Conservation (phyloP, 2,888 invertebrate genomes). For the Acronicta alni region DNA sequence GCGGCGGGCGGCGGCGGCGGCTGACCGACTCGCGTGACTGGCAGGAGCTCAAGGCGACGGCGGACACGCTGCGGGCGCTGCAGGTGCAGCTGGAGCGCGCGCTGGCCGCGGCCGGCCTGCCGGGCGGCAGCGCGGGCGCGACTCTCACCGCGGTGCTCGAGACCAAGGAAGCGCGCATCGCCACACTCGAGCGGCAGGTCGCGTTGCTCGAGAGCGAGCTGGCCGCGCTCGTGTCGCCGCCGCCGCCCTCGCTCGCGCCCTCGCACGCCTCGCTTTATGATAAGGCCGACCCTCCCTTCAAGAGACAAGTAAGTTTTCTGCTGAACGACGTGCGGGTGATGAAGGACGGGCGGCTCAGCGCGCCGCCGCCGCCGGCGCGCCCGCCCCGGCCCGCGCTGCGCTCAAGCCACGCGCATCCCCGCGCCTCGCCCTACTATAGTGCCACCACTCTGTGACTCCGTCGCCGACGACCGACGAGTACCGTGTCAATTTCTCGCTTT, state of each 20-base stretch:
- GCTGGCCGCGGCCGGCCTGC: conserved; percentile 90
- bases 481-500: conserved; percentile 88
- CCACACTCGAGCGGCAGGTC: conserved; percentile 95
- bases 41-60: conserved; percentile 95
- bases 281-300: conserved; percentile 91
- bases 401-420: conserved; percentile 65
- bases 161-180: conserved; percentile 96
- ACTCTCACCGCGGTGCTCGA: conserved; percentile 94
- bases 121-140: conserved; percentile 89
- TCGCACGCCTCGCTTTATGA: conserved; percentile 90
- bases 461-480: conserved; percentile 66
- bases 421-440: conserved; percentile 74
- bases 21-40: conserved; percentile 79
- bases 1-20: conserved; percentile 79
- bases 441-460: conserved; percentile 82
- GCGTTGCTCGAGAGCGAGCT: conserved; percentile 94
- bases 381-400: conserved; percentile 66
- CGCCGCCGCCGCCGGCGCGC: conserved; percentile 75
- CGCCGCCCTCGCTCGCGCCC: conserved; percentile 86
- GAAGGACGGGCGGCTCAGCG: conserved; percentile 91
- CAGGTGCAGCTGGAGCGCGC: conserved; percentile 94
- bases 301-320: conserved; percentile 96
- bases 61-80: conserved; percentile 95
- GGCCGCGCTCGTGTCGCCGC: conserved; percentile 85
- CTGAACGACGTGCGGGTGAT: conserved; percentile 94